Evolutionary conservation across 1,140 invertebrate species (phyloP), one percentile per base, ranked within the genome.

Genomic region (Drosophila bipectinata): DNA sequence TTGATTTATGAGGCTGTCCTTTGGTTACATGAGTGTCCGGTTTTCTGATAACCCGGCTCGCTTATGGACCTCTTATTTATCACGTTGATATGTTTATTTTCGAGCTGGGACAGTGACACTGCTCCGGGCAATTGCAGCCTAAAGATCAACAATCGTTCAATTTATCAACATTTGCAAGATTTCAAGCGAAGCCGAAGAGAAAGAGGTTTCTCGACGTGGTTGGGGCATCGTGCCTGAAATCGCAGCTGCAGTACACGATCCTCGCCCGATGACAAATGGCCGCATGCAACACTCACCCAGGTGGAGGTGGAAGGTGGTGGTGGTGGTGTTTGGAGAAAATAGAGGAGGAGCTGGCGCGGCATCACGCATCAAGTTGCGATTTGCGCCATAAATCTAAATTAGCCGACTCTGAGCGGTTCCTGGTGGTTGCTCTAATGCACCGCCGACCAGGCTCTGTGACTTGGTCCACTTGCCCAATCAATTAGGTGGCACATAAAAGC

Each of bases 351-450:
- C 55, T 63, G 30, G 67, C 68, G 67, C 68, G 57, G 72, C 82
- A 83, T 82, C 81, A 90, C 77, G 82, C 87, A 78, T 85, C 66
- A 68, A 74, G 64, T 77, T 78, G 63, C 76, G 69, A 77, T 90
- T 80, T 82, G 69, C 34, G 59, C 37, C 71, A 90, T 90, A 90
- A 90, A 90, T 90, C 87, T 90, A 83, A 90, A 90, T 90, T 90
- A 90, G 83, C 59, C 32, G 52, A 53, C 78, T 73, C 54, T 56
- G 64, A 66, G 77, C 73, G 59, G 64, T 76, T 77, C 66, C 79
- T 75, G 83, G 81, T 66, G 83, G 81, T 66, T 59, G 52, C 61
- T 53, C 34, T 47, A 34, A 53, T 60, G 37, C 54, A 18, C 21
- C 21, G 26, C 21, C 34, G 30, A 28, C 26, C 4, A 24, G 30